A percentile compares a stretch with the other conserved stretches of the same genome.
Conservation (phyloP, 2,797 vertebrate species). For the Spinibarbus caldwelli region DNA sequence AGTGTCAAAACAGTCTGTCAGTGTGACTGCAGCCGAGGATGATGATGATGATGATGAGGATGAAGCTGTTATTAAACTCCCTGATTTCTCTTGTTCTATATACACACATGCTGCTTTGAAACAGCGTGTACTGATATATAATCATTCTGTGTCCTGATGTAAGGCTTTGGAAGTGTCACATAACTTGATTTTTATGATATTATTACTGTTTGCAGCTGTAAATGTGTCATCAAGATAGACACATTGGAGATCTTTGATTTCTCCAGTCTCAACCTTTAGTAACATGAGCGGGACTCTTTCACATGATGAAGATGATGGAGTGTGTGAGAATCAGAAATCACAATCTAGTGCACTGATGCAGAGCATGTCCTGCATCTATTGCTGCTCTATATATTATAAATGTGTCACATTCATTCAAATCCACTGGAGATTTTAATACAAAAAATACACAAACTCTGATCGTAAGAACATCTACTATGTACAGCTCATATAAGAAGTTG, state of each 20-base stretch:
- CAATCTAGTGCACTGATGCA: constrained; percentile 12
- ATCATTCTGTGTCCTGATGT: constrained; percentile 5
- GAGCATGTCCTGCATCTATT: constrained; percentile 35
- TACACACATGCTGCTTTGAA: constrained; percentile 2
- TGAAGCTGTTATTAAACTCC: constrained; percentile 13
- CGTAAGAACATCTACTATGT: constrained; percentile 51
- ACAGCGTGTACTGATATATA: neutral
- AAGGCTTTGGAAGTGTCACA: constrained; percentile 16
- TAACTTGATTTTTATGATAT: neutral
- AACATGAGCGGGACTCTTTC: neutral
- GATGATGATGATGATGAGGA: neutral
- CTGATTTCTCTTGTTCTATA: neutral
- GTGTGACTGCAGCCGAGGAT: neutral
- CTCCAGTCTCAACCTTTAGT: neutral
- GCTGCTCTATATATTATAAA: constrained; percentile 59
- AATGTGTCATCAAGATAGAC: neutral
- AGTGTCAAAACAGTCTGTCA: neutral
- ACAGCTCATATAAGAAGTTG: constrained; percentile 50
- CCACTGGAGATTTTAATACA: constrained; percentile 38
- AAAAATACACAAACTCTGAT: constrained; percentile 46
- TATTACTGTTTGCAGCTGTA: neutral
- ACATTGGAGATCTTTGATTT: neutral
- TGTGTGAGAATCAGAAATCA: neutral
- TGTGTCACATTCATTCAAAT: constrained; percentile 47
- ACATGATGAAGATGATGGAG: neutral